Conservation (phyloP, 1,140 invertebrate genomes). For the Metaphire vulgaris region DNA sequence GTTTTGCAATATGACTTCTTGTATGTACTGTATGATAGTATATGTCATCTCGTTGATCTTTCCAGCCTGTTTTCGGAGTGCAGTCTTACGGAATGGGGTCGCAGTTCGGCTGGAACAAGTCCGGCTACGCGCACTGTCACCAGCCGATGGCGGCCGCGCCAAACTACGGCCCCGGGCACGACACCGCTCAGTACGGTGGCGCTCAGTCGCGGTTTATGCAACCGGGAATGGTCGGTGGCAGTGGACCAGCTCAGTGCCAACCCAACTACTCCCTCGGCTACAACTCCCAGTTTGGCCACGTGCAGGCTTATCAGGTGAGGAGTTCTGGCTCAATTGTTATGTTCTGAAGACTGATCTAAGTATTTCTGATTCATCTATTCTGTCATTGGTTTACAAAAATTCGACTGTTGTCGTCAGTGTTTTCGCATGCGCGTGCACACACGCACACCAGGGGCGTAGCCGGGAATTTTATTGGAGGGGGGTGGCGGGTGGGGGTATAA, state of each 20-base stretch:
- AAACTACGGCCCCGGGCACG: not conserved
- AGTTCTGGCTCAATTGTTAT: no score
- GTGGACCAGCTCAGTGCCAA: constrained; percentile 51
- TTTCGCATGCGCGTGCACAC: no score
- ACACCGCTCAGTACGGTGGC: constrained; percentile 12
- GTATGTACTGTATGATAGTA: no score
- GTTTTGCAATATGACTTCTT: no score
- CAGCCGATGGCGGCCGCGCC: not conserved
- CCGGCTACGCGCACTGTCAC: not conserved
- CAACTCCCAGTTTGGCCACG: constrained; percentile 27
- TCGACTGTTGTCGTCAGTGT: no score
- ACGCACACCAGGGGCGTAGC: no score
- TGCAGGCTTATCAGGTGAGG: not conserved
- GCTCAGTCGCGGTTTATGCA: constrained; percentile 28
- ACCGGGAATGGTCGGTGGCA: constrained; percentile 35
- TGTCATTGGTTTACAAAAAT: no score
- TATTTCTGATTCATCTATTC: no score
- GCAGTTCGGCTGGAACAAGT: not conserved
- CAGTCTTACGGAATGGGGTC: not conserved
- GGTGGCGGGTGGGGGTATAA: no score
- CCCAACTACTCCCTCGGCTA: constrained; percentile 34
- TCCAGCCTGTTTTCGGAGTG: not conserved
- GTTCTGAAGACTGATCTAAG: no score
- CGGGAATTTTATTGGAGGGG: no score
- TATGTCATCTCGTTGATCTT: no score